Conservation (phyloP, 2,113 vertebrate genomes). For the Osmerus mordax region DNA sequence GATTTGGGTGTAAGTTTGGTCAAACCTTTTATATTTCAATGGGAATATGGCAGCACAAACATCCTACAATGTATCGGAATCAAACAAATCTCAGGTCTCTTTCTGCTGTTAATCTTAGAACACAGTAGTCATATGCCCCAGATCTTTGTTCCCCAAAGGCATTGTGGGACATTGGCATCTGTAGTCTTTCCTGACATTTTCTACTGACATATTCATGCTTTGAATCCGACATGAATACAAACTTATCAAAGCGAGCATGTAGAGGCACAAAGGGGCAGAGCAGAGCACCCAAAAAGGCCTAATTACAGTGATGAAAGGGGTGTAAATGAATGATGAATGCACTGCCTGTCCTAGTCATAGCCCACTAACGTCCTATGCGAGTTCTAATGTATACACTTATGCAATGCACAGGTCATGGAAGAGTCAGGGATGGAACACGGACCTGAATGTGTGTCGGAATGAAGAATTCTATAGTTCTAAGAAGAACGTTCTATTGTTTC, state of each 20-base stretch:
- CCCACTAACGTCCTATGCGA: background rate
- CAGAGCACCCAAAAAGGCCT: constrained; percentile 55
- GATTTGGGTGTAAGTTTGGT: constrained; percentile 17
- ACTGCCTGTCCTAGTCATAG: constrained; percentile 12
- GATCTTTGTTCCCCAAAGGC: constrained; percentile 58
- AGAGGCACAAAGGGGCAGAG: constrained; percentile 62
- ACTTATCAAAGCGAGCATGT: constrained; percentile 50
- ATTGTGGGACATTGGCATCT: constrained; percentile 38
- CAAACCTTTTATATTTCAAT: constrained; percentile 45
- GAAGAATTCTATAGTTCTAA: too few relatives aligned
- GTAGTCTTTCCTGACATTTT: constrained; percentile 10
- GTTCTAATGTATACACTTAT: background rate
- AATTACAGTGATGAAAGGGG: constrained; percentile 25
- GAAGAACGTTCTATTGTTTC: too few relatives aligned
- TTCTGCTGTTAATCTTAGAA: constrained; percentile 45
- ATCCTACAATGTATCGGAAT: constrained; percentile 46
- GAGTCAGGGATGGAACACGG: too few relatives aligned
- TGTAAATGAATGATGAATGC: constrained; percentile 13
- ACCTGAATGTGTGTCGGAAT: too few relatives aligned
- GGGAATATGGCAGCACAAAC: constrained; percentile 15
- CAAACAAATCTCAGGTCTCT: constrained; percentile 54
- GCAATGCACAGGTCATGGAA: background rate
- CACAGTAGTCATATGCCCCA: background rate
- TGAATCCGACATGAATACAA: constrained; percentile 23
- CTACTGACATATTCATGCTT: constrained; percentile 14